Percentiles rank a stretch among this genome's conserved stretches.
Conservation (phyloP, 2,797 vertebrate genomes). For the Natrix natrix region DNA sequence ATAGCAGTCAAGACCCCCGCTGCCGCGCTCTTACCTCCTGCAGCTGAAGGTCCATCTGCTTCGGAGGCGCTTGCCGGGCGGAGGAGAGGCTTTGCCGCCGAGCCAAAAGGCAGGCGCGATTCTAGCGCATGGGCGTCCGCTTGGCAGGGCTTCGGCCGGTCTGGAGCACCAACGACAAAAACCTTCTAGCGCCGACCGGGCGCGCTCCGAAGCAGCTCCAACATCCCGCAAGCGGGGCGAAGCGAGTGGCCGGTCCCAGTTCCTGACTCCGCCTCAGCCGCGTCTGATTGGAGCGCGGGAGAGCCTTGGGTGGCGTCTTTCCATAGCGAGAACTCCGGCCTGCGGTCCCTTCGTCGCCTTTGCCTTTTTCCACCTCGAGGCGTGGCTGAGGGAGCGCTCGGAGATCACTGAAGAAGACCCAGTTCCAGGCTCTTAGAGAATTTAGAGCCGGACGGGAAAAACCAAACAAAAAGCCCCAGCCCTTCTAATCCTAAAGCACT, state of each 20-base stretch:
- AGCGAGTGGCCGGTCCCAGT: neutral
- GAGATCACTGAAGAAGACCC: neutral
- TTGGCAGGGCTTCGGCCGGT: neutral
- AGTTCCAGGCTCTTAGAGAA: neutral
- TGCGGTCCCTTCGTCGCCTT: neutral
- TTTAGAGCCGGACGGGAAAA: neutral
- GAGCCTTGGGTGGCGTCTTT: neutral
- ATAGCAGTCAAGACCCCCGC: neutral
- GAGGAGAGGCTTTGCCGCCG: neutral
- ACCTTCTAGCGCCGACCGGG: neutral
- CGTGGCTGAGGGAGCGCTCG: neutral
- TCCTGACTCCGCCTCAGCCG: slow-evolving; percentile 13
- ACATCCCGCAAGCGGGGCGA: slow-evolving; percentile 7
- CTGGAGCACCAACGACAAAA: neutral
- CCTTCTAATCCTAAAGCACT: neutral
- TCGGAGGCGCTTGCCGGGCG: neutral
- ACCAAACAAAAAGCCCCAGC: too few species aligned
- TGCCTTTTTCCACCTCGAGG: neutral
- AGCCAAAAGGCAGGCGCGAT: neutral
- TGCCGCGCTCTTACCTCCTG: slow-evolving; percentile 21
- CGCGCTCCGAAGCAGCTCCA: neutral
- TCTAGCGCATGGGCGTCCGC: neutral
- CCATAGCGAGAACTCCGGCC: neutral
- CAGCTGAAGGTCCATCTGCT: slow-evolving; percentile 17
- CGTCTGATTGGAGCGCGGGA: slow-evolving; percentile 14